Percentiles rank a stretch among this genome's conserved stretches.
Conservation (phyloP, 2,113 vertebrate species). For the Cairina moschata region DNA sequence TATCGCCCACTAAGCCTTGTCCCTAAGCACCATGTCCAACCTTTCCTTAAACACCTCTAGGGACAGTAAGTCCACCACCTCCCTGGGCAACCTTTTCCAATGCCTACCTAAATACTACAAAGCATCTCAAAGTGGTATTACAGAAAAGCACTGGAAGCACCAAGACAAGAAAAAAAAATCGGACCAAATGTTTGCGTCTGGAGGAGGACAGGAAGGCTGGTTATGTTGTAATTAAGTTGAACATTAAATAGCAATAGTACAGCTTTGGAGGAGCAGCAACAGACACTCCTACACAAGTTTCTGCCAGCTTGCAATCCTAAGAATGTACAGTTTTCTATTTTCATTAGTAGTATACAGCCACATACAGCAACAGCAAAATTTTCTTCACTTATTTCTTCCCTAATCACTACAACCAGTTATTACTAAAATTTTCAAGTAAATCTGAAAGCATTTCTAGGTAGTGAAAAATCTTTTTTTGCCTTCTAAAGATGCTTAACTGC, state of each 20-base stretch:
- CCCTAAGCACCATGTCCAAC: no score
- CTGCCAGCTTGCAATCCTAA: slow-evolving; percentile 8
- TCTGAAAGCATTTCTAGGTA: not conserved
- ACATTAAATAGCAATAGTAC: slow-evolving; percentile 37
- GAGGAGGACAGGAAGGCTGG: slow-evolving; percentile 12
- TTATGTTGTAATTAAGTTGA: slow-evolving; percentile 33
- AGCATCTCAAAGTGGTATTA: not conserved
- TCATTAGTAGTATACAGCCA: not conserved
- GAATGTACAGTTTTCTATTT: not conserved
- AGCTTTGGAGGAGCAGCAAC: not conserved
- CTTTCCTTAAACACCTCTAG: no score
- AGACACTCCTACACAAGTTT: slow-evolving; percentile 46
- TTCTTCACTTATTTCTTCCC: not conserved
- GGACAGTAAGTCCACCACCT: no score
- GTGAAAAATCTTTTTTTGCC: not conserved
- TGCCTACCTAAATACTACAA: not conserved
- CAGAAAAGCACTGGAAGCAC: not conserved
- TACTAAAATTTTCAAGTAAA: not conserved
- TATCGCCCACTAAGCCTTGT: no score
- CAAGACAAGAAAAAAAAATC: not conserved
- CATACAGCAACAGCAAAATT: not conserved
- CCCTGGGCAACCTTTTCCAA: no score
- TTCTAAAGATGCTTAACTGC: not conserved
- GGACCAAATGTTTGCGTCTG: not conserved
- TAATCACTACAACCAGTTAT: not conserved